phyloP scores from a whole-genome alignment of 2,888 invertebrate genomes.

The Eupithecia vulgata region DNA sequence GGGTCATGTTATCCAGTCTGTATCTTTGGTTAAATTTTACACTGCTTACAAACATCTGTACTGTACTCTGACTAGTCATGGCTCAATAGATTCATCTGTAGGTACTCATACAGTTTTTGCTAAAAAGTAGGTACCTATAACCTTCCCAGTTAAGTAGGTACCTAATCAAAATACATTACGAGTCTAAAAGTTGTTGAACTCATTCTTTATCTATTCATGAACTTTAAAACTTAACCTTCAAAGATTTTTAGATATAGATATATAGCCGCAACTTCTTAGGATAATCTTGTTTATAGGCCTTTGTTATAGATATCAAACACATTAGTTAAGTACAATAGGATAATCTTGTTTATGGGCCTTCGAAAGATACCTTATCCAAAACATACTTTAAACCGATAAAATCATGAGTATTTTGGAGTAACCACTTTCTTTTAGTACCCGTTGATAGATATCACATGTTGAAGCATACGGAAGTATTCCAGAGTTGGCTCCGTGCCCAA shows the following conservation, averaged over 20 bases:
- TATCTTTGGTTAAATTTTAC: neutral
- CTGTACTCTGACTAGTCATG: neutral
- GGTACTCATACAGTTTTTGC: neutral
- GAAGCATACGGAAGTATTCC: slow-evolving; percentile 23
- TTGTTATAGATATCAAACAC: neutral
- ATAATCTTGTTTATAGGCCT: neutral
- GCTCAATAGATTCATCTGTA: neutral
- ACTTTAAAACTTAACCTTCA: neutral
- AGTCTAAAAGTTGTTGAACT: slow-evolving; percentile 6
- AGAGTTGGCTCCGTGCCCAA: slow-evolving; percentile 37
- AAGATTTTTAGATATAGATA: neutral
- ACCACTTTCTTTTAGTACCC: slow-evolving; percentile 16
- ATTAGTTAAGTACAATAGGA: neutral
- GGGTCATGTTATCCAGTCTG: slow-evolving; percentile 28
- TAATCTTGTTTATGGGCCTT: neutral
- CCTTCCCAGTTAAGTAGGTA: too few species aligned
- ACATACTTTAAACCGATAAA: neutral
- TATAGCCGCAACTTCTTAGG: neutral
- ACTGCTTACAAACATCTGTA: neutral
- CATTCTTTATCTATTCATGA: slow-evolving; percentile 1
- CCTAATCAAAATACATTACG: neutral
- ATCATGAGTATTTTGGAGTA: neutral
- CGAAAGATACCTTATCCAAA: neutral
- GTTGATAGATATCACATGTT: slow-evolving; percentile 16
- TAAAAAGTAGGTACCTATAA: neutral